Evolutionary conservation across 2,888 invertebrate species (phyloP).

Genomic region (Acanthosoma haemorrhoidale): DNA sequence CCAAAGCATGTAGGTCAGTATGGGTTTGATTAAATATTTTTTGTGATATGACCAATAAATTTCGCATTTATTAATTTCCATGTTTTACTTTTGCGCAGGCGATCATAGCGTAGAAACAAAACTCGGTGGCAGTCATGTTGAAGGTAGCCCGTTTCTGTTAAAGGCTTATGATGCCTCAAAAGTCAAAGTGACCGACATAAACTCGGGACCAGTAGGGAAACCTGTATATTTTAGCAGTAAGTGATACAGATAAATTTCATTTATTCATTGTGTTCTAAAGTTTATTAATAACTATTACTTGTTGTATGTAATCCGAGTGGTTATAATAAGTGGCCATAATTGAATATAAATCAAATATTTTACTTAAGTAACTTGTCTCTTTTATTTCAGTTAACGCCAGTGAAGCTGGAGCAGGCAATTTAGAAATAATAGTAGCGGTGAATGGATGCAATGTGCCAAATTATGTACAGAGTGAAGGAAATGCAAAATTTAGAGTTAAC

Average conservation of each 20-base stretch:
- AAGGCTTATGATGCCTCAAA: slow-evolving; percentile 93
- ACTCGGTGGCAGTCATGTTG: slow-evolving; percentile 69
- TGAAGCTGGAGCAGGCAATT: slow-evolving; percentile 81
- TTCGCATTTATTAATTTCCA: neutral
- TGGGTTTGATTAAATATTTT: neutral
- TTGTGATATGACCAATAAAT: neutral
- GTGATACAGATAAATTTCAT: slow-evolving; percentile 44
- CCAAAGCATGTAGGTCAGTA: slow-evolving; percentile 76
- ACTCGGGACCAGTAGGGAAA: slow-evolving; percentile 82
- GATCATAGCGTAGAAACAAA: slow-evolving; percentile 86
- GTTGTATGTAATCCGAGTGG: no score
- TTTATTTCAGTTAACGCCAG: slow-evolving; percentile 52
- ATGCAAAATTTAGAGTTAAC: slow-evolving; percentile 88
- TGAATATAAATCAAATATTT: neutral
- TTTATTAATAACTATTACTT: no score
- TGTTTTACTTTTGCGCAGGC: slow-evolving; percentile 45
- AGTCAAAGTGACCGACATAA: slow-evolving; percentile 91
- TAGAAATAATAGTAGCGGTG: slow-evolving; percentile 96
- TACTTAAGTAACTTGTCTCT: neutral
- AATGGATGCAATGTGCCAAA: slow-evolving; percentile 96
- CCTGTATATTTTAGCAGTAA: slow-evolving; percentile 90
- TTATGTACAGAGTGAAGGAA: slow-evolving; percentile 95
- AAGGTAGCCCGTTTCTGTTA: slow-evolving; percentile 90
- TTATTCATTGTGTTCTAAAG: slow-evolving; percentile 40
- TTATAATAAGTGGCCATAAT: no score